phyloP scores from a whole-genome alignment of 2,888 invertebrate species.

The Cylloceria caligata region DNA sequence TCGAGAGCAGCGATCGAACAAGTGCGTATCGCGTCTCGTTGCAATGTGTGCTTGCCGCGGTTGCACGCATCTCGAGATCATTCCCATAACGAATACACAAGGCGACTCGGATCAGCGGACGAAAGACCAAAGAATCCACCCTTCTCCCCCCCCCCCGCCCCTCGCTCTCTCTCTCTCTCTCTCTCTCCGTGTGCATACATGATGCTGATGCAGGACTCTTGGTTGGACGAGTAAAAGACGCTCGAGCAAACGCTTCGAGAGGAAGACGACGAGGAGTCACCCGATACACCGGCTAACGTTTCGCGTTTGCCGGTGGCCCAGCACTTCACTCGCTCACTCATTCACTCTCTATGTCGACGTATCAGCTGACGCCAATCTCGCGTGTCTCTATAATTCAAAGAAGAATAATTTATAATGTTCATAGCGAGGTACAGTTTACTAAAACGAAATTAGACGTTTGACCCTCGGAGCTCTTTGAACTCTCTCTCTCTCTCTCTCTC shows the following conservation, averaged over 20 bases:
- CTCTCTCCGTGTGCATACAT: not conserved
- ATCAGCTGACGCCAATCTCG: constrained; percentile 29
- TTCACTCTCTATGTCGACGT: not conserved
- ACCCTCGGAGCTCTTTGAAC: constrained; percentile 15
- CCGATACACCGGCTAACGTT: constrained; percentile 51
- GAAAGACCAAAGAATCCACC: constrained; percentile 50
- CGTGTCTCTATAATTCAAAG: constrained; percentile 14
- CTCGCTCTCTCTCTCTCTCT: no score
- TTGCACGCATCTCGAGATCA: constrained; percentile 80
- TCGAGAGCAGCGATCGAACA: constrained; percentile 3
- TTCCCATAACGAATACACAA: constrained; percentile 78
- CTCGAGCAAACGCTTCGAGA: constrained; percentile 15
- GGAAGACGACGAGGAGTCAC: constrained; percentile 35
- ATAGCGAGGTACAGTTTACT: not conserved
- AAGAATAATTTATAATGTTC: not conserved
- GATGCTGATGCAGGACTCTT: constrained; percentile 15
- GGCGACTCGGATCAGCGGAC: constrained; percentile 52
- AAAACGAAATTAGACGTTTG: not conserved
- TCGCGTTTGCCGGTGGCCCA: constrained; percentile 40
- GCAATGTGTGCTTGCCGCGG: constrained; percentile 72
- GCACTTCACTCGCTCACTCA: constrained; percentile 1
- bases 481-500: no score
- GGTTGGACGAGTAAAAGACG: constrained; percentile 11
- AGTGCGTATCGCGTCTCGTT: constrained; percentile 34
- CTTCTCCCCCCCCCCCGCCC: no score